These are phyloP conservation scores for Lacerta viridis DNA, from an alignment of 2,797 vertebrate species.

Conservation along the genomic window DNA sequence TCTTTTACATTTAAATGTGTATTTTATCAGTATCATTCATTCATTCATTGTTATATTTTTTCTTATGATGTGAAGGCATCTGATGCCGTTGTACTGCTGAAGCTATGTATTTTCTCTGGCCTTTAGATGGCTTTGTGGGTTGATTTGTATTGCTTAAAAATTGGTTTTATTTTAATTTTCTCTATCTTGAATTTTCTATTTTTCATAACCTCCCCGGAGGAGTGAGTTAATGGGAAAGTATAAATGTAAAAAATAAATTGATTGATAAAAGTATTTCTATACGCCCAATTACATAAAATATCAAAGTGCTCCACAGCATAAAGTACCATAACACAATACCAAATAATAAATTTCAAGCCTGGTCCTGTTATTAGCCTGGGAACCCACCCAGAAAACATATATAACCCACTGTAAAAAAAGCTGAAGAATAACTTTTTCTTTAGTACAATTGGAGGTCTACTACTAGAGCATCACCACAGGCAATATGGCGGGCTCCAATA, in stretches of 20 bases:
- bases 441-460: no score
- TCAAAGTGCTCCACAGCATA: no score
- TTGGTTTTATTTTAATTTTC: neutral
- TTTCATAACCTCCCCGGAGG: neutral
- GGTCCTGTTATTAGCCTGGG: neutral
- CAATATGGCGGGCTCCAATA: no score
- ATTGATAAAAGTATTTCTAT: neutral
- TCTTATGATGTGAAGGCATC: neutral
- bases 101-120: neutral
- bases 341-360: no score
- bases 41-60: neutral
- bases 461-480: no score
- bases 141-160: neutral
- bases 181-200: neutral
- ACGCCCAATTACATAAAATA: no score
- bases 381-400: neutral
- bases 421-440: no score
- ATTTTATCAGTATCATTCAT: neutral
- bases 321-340: no score
- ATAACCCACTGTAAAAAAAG: neutral
- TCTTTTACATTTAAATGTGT: neutral
- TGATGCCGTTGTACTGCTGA: neutral
- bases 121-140: neutral
- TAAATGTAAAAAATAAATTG: neutral
- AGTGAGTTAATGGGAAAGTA: neutral